Evolutionary conservation across 2,888 invertebrate genomes (phyloP).

Genomic region (Pogonocherus hispidulus): DNA sequence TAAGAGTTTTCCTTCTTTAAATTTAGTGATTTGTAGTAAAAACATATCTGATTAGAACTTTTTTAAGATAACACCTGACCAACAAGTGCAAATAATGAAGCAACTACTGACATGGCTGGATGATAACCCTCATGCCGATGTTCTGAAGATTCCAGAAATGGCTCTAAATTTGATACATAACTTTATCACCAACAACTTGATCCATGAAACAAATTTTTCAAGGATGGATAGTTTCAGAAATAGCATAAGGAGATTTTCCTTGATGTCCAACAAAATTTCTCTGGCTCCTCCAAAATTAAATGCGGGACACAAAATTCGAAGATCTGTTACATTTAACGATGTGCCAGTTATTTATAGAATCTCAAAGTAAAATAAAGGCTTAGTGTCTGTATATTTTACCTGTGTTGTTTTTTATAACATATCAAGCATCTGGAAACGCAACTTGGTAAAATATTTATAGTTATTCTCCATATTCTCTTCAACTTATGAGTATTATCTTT

Average conservation of each 20-base stretch:
- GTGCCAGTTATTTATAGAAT: constrained; percentile 58
- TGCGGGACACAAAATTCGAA: constrained; percentile 29
- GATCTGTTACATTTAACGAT: constrained; percentile 61
- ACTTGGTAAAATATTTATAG: too few species aligned
- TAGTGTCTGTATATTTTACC: neutral
- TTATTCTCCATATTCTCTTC: too few species aligned
- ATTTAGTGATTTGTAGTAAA: too few species aligned
- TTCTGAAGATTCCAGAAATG: constrained; percentile 59
- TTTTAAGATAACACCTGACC: constrained; percentile 64
- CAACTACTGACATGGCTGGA: constrained; percentile 59
- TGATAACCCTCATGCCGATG: constrained; percentile 54
- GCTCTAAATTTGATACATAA: constrained; percentile 56
- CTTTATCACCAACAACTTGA: constrained; percentile 49
- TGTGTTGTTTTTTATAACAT: too few species aligned
- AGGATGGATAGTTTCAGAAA: constrained; percentile 58
- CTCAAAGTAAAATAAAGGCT: constrained; percentile 34
- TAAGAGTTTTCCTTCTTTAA: constrained; percentile 6
- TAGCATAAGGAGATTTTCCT: constrained; percentile 58
- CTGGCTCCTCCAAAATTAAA: constrained; percentile 38
- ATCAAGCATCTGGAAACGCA: too few species aligned
- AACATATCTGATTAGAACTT: too few species aligned
- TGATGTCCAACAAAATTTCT: constrained; percentile 49
- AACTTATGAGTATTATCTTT: too few species aligned
- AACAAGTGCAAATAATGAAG: constrained; percentile 59
- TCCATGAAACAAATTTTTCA: constrained; percentile 53